Conservation (phyloP, 2,797 vertebrate species). For the Tenualosa thibaudeaui region DNA sequence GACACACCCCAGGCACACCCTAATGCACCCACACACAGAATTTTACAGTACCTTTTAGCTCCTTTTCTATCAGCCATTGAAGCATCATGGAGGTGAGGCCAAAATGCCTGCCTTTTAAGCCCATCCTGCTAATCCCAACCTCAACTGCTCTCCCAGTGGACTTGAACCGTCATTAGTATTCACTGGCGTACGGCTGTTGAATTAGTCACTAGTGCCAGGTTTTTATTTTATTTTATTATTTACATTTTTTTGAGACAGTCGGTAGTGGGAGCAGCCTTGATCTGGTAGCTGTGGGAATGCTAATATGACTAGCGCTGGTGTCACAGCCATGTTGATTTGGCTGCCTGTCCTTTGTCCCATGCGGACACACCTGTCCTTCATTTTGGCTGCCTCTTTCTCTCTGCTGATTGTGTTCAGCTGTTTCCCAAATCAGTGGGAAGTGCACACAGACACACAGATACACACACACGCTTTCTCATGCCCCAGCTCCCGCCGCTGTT, state of each 20-base stretch:
- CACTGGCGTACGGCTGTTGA: not conserved
- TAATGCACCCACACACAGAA: not conserved
- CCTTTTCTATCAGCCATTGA: not conserved
- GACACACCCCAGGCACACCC: not conserved
- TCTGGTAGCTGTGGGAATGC: not conserved
- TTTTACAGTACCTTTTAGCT: not conserved
- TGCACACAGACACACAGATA: not conserved
- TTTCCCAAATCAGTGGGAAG: not conserved
- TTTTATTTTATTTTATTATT: not conserved
- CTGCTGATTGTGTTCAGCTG: not conserved
- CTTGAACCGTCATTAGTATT: not conserved
- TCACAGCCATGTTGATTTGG: not conserved
- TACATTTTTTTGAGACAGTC: not conserved
- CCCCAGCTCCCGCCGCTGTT: not conserved
- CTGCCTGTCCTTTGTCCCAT: not conserved
- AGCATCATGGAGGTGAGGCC: not conserved
- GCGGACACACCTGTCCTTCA: not conserved
- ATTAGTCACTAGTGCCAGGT: not conserved
- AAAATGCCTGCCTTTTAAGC: not conserved
- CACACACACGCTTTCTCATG: not conserved
- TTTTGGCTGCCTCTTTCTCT: not conserved
- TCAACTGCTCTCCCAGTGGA: not conserved
- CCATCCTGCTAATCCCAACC: not conserved
- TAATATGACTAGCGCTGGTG: not conserved
- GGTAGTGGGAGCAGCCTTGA: not conserved